Base-by-base conservation (phyloP, 2,113 vertebrate genomes). In the Edolisoma coerulescens region DNA sequence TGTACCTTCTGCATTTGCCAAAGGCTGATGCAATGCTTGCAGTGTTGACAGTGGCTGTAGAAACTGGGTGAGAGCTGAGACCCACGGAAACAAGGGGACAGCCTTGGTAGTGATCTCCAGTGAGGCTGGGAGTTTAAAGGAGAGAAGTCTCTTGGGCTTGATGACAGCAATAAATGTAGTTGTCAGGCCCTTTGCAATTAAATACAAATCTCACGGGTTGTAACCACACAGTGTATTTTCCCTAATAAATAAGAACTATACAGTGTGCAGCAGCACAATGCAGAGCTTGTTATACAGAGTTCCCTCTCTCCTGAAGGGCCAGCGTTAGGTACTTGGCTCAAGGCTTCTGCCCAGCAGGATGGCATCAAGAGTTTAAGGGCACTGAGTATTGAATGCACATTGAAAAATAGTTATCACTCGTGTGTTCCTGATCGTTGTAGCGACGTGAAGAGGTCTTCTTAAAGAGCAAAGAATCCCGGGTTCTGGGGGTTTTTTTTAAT, bases 111-210 rank as follows among this genome's bases (percentile, higher is more conserved):
- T 18, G 9, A 18, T 65, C 61, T 84, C 24, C 26, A 54, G 35
- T 5, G 20, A 53, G 50, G 5, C 45, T 37, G 65, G 35, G 54
- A 33, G 3, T 53, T 74, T 24, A 69, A 73, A 88, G 52, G 30
- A 80, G 22, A 56, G 23, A 42, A 9, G 27, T 61, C 4, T 67
- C 54, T 54, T 52, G 30, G 22, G 7, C 10, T 59, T 4, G 2
- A 0, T 37, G 49, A 35, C 8, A 64, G 61, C 1, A 3, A 18
- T 7, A 19, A 32, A 35, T 12, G 23, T 5, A 49, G 22, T 56
- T 79, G 61, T 60, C 32, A 53, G 27, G 16, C 26, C 26, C 30
- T 81, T 90, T 37, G 75, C 26, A 50, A 30, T 59, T 42, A 77
- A 77, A 50, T 42, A 27, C 15, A 64, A 32, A 86, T 76, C 37